These are phyloP conservation scores for Rotaria magnacalcarata DNA, from an alignment of 2,888 invertebrate species.

Conservation along the genomic window DNA sequence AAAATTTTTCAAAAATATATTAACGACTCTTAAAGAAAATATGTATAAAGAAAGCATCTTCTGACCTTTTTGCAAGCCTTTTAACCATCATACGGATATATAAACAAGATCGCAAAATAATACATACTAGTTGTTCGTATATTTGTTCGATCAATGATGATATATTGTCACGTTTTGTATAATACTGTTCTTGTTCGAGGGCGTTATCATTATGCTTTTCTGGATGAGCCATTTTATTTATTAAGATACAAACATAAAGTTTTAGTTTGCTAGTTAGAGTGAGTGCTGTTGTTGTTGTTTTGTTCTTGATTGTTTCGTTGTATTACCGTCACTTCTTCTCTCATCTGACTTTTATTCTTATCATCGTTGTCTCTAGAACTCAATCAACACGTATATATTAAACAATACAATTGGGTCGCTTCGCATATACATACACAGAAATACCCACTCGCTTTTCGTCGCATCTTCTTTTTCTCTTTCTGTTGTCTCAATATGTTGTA, in stretches of 20 bases:
- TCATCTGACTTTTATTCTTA: background rate
- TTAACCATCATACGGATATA: too few species aligned
- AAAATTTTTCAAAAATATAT: too few species aligned
- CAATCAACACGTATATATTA: background rate
- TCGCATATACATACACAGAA: background rate
- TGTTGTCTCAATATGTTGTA: background rate
- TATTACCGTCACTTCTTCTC: background rate
- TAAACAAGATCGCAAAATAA: background rate
- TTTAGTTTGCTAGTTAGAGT: background rate
- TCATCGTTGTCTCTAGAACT: background rate
- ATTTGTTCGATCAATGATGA: slow-evolving; percentile 14
- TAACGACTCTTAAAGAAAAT: too few species aligned
- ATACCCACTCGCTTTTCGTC: background rate
- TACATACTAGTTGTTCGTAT: slow-evolving; percentile 14
- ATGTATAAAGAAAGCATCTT: too few species aligned
- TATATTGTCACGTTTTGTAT: background rate
- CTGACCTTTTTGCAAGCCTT: too few species aligned
- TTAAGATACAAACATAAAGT: background rate
- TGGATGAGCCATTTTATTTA: background rate
- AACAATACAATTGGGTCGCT: background rate
- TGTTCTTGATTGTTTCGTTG: slow-evolving; percentile 13
- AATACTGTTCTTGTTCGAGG: background rate
- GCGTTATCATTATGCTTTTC: background rate
- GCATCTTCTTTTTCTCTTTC: background rate
- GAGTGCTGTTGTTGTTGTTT: background rate